Base-by-base conservation (phyloP, 2,888 invertebrate species). In the Temnothorax ravouxi region DNA sequence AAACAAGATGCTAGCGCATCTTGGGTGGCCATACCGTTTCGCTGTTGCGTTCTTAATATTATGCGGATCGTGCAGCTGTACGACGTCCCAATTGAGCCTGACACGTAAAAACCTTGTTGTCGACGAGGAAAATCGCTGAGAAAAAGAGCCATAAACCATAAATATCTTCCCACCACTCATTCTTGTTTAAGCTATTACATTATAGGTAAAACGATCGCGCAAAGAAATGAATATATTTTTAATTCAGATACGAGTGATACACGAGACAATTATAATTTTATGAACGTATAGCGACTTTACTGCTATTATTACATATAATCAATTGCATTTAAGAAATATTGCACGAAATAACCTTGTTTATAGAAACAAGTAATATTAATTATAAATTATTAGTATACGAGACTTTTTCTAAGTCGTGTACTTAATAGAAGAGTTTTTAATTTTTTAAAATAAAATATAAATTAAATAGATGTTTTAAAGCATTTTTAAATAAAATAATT, bases 11-110 rank as follows among this genome's bases (percentile, higher is more conserved):
- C 18, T 38, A 18, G 54, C 34, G 64, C 92, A 75, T 88, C 92
- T 91, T 94, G 93, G 94, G 94, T 94, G 94, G 93, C 64, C 85
- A 61, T 89, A 87, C 91, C 89, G 88, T 91, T 92, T 88, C 90
- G 89, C 91, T 89, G 88, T 91, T 92, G 88, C 90, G 89, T 91
- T 91, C 91, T 91, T 92, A 92, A 93, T 92, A 91, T 93, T 93
- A 93, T 93, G 93, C 93, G 90, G 91, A 88, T 85, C 89, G 86
- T 90, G 89, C 91, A 90, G 88, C 92, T 86, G 86, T 90, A 91
- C 88, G 80, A 87, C 89, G 87, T 87, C 50, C 88, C 89, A 89
- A 91, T 93, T 93, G 92, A 91, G 38, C 77, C 72, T 77, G 86
- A 44, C 79, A 64, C 81, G 62, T 83, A 80, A 84, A 88, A 84